A percentile compares a stretch with the other conserved stretches of the same genome.
phyloP scores from a whole-genome alignment of 2,797 vertebrate genomes.

The Coccyzus lansbergi region DNA sequence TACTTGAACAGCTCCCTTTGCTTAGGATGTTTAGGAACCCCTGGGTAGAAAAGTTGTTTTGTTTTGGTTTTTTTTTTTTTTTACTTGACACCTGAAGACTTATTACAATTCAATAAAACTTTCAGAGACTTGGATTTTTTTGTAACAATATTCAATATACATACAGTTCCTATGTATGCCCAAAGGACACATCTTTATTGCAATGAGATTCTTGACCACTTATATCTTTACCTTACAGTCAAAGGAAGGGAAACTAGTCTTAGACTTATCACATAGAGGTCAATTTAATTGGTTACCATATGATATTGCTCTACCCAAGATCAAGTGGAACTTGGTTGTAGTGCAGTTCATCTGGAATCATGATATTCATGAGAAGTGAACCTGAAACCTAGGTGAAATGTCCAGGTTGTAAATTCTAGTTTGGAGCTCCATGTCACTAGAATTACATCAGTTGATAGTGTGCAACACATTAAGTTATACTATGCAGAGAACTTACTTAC shows the following conservation, averaged over 20 bases:
- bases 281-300: conserved; percentile 3
- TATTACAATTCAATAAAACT: not conserved
- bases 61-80: not conserved
- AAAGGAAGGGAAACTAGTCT: not conserved
- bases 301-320: not conserved
- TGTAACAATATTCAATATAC: not conserved
- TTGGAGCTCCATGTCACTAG: not conserved
- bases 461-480: not conserved
- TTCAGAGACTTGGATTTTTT: not conserved
- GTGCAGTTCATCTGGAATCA: not conserved
- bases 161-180: not conserved
- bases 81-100: not conserved
- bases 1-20: not conserved
- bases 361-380: not conserved
- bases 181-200: not conserved
- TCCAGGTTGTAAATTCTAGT: not conserved
- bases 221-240: not conserved
- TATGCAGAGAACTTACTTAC: not conserved
- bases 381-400: conserved; percentile 8
- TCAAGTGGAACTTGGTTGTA: not conserved
- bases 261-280: not conserved
- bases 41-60: not conserved
- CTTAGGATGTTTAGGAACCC: not conserved
- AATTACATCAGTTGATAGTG: not conserved
- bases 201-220: not conserved